Percentiles rank a stretch among this genome's conserved stretches.
These are phyloP conservation scores for Melieria omissa DNA, from an alignment of 2,888 invertebrate species.

Conservation along the genomic window DNA sequence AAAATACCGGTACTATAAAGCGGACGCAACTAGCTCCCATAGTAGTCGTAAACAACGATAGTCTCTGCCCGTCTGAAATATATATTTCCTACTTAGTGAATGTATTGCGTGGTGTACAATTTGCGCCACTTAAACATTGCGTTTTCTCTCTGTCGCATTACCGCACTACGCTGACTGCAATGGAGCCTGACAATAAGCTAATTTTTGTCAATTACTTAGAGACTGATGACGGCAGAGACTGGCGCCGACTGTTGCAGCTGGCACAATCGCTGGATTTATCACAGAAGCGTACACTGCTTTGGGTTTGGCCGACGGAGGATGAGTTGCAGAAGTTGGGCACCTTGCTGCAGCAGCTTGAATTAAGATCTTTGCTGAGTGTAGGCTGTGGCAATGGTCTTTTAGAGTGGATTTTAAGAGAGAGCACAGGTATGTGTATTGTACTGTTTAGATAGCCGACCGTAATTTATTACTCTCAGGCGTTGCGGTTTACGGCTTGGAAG, in stretches of 20 bases:
- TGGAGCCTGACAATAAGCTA: no score
- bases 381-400: constrained; percentile 86
- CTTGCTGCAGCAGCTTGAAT: constrained; percentile 65
- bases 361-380: constrained; percentile 73
- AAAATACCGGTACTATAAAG: no score
- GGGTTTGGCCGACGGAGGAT: constrained; percentile 79
- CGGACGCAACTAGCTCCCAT: no score
- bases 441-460: neutral
- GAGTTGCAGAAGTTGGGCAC: constrained; percentile 73
- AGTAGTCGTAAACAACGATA: no score
- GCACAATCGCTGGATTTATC: constrained; percentile 54
- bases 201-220: neutral
- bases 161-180: no score
- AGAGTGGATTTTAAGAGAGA: constrained; percentile 80
- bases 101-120: no score
- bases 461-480: constrained; percentile 65
- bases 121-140: no score
- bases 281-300: constrained; percentile 71
- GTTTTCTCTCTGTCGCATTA: no score
- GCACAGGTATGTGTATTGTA: constrained; percentile 69
- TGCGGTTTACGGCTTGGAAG: constrained; percentile 77
- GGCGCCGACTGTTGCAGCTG: constrained; percentile 67
- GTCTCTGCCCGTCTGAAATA: no score
- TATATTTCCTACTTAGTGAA: no score
- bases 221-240: constrained; percentile 52